phyloP scores from a whole-genome alignment of 2,797 vertebrate genomes.

The Adelosebastes latens region DNA sequence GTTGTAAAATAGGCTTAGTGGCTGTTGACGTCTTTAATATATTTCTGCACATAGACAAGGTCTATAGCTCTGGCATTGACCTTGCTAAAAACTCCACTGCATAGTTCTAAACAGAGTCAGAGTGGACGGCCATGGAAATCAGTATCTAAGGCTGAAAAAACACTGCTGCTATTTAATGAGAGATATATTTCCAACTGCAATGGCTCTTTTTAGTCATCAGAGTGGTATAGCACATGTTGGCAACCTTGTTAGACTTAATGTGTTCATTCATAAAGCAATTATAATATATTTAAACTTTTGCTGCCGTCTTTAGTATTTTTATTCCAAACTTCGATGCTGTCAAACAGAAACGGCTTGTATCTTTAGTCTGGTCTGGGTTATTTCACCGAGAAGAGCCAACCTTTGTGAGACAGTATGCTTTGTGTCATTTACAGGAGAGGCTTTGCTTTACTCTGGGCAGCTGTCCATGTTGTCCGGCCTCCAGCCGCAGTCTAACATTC shows the following conservation, averaged over 20 bases:
- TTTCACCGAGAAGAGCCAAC: slow-evolving; percentile 50
- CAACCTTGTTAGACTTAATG: slow-evolving; percentile 15
- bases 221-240: slow-evolving; percentile 53
- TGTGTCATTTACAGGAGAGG: slow-evolving; percentile 53
- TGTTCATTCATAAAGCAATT: slow-evolving; percentile 50
- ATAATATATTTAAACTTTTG: slow-evolving; percentile 37
- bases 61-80: slow-evolving; percentile 41
- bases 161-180: slow-evolving; percentile 48
- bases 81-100: slow-evolving; percentile 43
- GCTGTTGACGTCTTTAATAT: slow-evolving; percentile 53
- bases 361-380: slow-evolving; percentile 36
- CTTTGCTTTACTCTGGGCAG: slow-evolving; percentile 44
- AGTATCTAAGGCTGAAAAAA: slow-evolving; percentile 48
- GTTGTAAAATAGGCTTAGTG: slow-evolving; percentile 57
- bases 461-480: slow-evolving; percentile 52
- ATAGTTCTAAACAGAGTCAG: slow-evolving; percentile 20
- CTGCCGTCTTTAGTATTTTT: slow-evolving; percentile 49
- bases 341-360: slow-evolving; percentile 37
- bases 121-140: slow-evolving; percentile 43
- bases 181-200: slow-evolving; percentile 35
- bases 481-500: slow-evolving; percentile 49
- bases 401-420: slow-evolving; percentile 51
- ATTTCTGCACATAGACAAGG: slow-evolving; percentile 45
- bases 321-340: slow-evolving; percentile 33
- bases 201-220: slow-evolving; percentile 43